Evolutionary conservation across 2,888 invertebrate species (phyloP), one percentile per base, ranked within the genome.

Genomic region (Augiades crinisus): DNA sequence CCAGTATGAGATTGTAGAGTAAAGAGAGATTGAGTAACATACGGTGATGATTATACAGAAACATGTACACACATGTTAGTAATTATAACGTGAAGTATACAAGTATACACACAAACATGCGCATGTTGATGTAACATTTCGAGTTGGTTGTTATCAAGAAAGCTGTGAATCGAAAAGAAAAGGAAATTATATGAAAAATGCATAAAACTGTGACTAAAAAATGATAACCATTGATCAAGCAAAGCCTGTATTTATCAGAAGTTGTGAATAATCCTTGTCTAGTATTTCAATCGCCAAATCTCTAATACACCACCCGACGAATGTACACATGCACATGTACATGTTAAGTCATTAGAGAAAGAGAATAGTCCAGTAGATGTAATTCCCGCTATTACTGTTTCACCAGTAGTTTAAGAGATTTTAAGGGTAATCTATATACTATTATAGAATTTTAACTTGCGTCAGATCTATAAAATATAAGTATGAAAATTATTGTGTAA

Each of bases 211-310:
- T n/a, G n/a, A n/a, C n/a, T n/a, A n/a, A n/a, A n/a, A n/a, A n/a
- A n/a, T n/a, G n/a, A n/a, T 8, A 8, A 34, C 3, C 3, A 8
- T 8, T 1, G n/a, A 12, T 31, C 34, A 21, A 19, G 14, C 22
- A 50, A 57, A 57, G 85, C 84, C 87, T 86, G 86, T 84, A 80
- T 84, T 86, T 87, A 86, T 55, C 86, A 87, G 77, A 85, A 86
- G 85, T 84, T 79, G 47, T 57, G 14, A 53, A 46, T 43, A 41
- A 24, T 45, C 34, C 41, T 8, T 36, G 22, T 38, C 21, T 13
- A 50, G 56, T 63, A 62, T 59, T 24, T 47, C 24, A 56, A 67
- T 63, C 64, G 67, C 72, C 69, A 72, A 68, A 67, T 58, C 61
- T 64, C 44, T 44, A 34, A 14, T 5, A 45, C n/a, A n/a, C 1